Percentiles rank a stretch among this genome's conserved stretches.
phyloP scores from a whole-genome alignment of 2,113 vertebrate genomes.

The Numenius arquata region DNA sequence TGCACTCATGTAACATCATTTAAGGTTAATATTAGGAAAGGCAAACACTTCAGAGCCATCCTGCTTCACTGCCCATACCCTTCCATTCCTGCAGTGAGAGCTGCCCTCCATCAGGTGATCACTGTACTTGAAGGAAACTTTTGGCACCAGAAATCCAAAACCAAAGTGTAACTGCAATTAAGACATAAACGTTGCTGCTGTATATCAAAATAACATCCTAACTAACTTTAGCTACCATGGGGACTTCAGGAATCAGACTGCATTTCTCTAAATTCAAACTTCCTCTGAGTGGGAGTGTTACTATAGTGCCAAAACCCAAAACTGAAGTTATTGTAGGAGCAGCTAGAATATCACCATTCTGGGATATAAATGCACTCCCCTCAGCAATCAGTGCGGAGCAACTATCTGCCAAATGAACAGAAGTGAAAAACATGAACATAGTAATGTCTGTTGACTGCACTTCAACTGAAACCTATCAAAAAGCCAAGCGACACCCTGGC shows the following conservation, averaged over 20 bases:
- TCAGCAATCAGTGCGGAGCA: accelerated
- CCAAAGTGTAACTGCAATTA: not conserved
- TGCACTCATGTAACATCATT: not conserved
- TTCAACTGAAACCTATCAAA: not conserved
- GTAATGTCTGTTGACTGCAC: not conserved
- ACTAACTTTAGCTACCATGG: not conserved
- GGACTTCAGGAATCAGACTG: not conserved
- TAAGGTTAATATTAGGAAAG: not conserved
- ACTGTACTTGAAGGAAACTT: not conserved
- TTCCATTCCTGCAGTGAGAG: not conserved
- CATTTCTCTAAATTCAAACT: not conserved
- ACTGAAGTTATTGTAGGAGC: not conserved
- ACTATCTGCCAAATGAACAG: not conserved
- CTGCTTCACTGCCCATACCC: not conserved
- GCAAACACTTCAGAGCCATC: not conserved
- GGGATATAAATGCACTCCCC: not conserved
- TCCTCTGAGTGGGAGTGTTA: not conserved
- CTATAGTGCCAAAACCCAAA: not conserved
- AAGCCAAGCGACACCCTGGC: not conserved
- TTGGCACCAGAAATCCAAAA: not conserved
- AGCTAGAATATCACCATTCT: not conserved
- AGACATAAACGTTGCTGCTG: not conserved
- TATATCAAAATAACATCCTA: not conserved
- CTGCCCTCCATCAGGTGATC: not conserved
- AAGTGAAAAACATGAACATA: not conserved